Evolutionary conservation across 1,140 invertebrate species (phyloP).

Genomic region (Aphis craccivora): DNA sequence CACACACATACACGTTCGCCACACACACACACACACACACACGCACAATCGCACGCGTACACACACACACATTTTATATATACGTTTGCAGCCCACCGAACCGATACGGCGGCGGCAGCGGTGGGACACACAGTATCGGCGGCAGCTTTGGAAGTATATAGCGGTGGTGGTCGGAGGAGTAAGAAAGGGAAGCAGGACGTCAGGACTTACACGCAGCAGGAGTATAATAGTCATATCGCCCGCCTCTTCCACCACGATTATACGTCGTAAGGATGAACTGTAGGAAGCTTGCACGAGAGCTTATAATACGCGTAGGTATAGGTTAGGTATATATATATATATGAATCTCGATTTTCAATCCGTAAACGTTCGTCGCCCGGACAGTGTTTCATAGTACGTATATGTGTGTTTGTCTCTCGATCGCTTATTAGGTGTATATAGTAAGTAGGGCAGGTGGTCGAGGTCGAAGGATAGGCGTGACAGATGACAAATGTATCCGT

Average conservation of each 20-base stretch:
- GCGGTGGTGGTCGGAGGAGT: background rate
- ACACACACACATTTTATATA: background rate
- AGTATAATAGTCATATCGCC: conserved; percentile 40
- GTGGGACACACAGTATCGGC: conserved; percentile 28
- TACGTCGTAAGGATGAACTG: background rate
- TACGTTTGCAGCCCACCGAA: conserved; percentile 23
- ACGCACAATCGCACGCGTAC: too few species aligned
- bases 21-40: background rate
- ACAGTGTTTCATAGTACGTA: background rate
- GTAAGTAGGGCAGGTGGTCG: background rate
- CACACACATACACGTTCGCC: background rate
- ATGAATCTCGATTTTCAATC: background rate
- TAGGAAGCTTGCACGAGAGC: background rate
- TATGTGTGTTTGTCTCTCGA: background rate
- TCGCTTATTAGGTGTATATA: background rate
- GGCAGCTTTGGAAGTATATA: background rate
- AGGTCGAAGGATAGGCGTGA: background rate
- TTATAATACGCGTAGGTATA: background rate
- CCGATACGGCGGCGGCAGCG: conserved; percentile 20
- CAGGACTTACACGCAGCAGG: conserved; percentile 6
- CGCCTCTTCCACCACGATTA: conserved; percentile 14
- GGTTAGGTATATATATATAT: background rate
- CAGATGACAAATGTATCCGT: background rate
- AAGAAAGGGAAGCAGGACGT: background rate
- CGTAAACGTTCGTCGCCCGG: too few species aligned